Evolutionary conservation across 2,113 vertebrate species (phyloP).

Genomic region (Grantiella picta): DNA sequence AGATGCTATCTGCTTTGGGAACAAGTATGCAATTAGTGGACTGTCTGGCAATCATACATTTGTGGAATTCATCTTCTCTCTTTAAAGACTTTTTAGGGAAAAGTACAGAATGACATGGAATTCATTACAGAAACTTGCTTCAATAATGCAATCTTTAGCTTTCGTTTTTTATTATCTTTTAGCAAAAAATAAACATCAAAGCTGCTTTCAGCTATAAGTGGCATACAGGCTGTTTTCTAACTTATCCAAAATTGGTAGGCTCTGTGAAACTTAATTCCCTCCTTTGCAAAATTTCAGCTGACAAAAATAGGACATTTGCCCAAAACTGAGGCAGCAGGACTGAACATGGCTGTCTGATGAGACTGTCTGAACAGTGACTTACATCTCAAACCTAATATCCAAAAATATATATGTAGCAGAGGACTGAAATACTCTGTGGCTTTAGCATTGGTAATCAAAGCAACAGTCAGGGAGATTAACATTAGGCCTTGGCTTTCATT

Average conservation of each 20-base stretch:
- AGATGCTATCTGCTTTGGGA: neutral
- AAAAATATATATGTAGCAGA: neutral
- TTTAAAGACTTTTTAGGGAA: neutral
- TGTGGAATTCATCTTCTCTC: neutral
- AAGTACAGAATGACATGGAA: neutral
- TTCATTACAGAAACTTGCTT: neutral
- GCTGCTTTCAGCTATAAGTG: neutral
- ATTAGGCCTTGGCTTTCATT: neutral
- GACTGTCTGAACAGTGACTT: neutral
- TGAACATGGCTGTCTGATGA: neutral
- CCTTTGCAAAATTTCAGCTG: neutral
- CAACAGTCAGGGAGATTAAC: neutral
- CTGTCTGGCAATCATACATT: neutral
- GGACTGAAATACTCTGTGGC: neutral
- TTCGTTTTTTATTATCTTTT: neutral
- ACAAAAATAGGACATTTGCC: neutral
- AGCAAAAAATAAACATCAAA: neutral
- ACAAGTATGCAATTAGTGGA: neutral
- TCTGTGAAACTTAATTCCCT: neutral
- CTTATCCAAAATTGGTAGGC: neutral
- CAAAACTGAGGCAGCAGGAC: neutral
- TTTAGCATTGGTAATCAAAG: neutral
- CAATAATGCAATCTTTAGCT: neutral
- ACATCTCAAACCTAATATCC: neutral
- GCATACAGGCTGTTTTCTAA: neutral